A percentile compares a stretch with the other conserved stretches of the same genome.
phyloP scores from a whole-genome alignment of 2,797 vertebrate species.

The Pseudopleuronectes americanus region DNA sequence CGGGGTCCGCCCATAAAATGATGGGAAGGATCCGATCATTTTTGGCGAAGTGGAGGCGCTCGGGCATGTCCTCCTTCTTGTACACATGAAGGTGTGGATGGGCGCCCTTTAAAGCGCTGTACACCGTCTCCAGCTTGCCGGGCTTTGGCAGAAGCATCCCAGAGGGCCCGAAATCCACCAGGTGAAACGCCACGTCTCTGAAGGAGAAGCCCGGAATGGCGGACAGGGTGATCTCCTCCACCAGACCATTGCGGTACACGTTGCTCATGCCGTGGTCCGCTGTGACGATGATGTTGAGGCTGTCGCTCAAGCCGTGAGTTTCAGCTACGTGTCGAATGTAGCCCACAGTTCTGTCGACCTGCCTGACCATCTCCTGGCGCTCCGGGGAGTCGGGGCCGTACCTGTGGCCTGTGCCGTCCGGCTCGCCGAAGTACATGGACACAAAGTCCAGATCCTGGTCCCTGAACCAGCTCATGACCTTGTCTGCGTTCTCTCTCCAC shows the following conservation, averaged over 20 bases:
- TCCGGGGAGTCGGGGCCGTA: constrained; percentile 87
- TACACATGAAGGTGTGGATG: constrained; percentile 90
- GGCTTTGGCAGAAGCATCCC: constrained; percentile 91
- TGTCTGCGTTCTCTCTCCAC: constrained; percentile 87
- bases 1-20: constrained; percentile 85
- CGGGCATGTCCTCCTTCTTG: constrained; percentile 90
- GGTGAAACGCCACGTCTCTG: constrained; percentile 86
- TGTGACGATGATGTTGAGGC: constrained; percentile 90
- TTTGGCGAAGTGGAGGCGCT: constrained; percentile 82
- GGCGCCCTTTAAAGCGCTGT: constrained; percentile 81
- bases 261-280: constrained; percentile 92
- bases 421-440: constrained; percentile 92
- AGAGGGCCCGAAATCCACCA: constrained; percentile 90
- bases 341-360: constrained; percentile 90
- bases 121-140: constrained; percentile 87
- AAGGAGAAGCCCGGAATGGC: constrained; percentile 85
- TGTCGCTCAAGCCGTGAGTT: constrained; percentile 59
- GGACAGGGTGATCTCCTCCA: constrained; percentile 81
- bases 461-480: constrained; percentile 87
- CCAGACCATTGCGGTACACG: constrained; percentile 66
- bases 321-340: constrained; percentile 82
- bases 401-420: constrained; percentile 88
- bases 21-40: constrained; percentile 87
- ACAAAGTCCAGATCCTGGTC: constrained; percentile 86
- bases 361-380: constrained; percentile 84